Evolutionary conservation across 53 echinoderm and acorn worm species (phyloP).

Genomic region (Echinometra lucunter): DNA sequence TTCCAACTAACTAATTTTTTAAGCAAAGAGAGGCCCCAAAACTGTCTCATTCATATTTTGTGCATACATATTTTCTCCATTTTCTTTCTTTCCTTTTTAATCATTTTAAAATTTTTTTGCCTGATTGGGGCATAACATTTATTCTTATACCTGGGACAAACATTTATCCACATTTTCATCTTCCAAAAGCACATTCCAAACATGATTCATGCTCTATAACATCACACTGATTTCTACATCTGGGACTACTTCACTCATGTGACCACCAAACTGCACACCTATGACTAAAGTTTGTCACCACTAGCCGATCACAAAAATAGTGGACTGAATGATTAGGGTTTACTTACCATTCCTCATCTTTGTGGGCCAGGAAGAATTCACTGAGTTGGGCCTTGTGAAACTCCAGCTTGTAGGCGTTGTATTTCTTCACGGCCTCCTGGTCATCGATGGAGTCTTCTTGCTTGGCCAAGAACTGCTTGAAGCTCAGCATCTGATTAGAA

Average conservation of each 20-base stretch:
- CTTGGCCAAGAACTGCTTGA: conserved; percentile 95
- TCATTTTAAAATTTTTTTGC: too few relatives aligned
- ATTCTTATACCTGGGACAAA: too few relatives aligned
- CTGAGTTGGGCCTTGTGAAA: conserved; percentile 94
- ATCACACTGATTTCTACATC: background rate
- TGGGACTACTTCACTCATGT: background rate
- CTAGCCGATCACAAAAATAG: background rate
- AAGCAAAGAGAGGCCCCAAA: background rate
- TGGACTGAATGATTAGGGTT: background rate
- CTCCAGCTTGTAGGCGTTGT: conserved; percentile 99
- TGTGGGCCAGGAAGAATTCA: conserved; percentile 98
- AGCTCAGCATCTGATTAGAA: conserved; percentile 86
- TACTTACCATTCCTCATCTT: conserved; percentile 98
- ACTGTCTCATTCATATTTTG: too few relatives aligned
- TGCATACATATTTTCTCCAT: too few relatives aligned
- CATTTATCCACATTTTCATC: too few relatives aligned
- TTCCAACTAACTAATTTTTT: background rate
- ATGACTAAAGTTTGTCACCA: background rate
- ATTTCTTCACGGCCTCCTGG: conserved; percentile 95
- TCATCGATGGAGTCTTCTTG: conserved; percentile 98
- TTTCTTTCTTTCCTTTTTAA: background rate
- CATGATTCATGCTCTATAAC: background rate
- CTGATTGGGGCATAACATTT: too few relatives aligned
- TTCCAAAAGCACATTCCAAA: too few relatives aligned
- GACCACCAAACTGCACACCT: background rate